Evolutionary conservation across 1,140 invertebrate genomes (phyloP).

Genomic region (Saccostrea echinata): DNA sequence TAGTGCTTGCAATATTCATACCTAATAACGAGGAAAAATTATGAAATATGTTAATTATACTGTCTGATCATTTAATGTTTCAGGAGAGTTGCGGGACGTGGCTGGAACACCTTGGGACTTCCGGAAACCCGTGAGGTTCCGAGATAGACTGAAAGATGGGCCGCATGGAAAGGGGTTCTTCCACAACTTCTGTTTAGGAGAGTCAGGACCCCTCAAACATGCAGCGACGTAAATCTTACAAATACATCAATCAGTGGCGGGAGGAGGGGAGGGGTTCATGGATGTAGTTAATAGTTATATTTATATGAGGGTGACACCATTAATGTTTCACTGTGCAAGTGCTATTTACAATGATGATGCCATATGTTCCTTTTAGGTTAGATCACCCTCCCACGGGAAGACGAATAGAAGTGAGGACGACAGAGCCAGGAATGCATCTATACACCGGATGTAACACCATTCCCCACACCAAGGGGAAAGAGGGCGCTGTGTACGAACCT

Average conservation of each 20-base stretch:
- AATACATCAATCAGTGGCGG: background rate
- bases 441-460: slow-evolving; percentile 87
- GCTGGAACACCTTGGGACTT: slow-evolving; percentile 87
- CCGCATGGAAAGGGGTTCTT: slow-evolving; percentile 84
- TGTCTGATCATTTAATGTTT: background rate
- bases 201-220: slow-evolving; percentile 63
- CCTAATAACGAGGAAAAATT: too few relatives aligned
- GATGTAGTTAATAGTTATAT: too few relatives aligned
- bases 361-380: slow-evolving; percentile 79
- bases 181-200: slow-evolving; percentile 87
- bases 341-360: background rate
- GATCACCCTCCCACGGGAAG: slow-evolving; percentile 87
- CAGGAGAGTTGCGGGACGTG: slow-evolving; percentile 85
- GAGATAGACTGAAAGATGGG: slow-evolving; percentile 69
- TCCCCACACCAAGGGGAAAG: slow-evolving; percentile 87
- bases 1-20: too few relatives aligned
- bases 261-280: too few relatives aligned
- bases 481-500: slow-evolving; percentile 85
- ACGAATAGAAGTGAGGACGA: slow-evolving; percentile 87
- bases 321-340: background rate
- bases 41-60: too few relatives aligned
- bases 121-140: slow-evolving; percentile 82
- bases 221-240: slow-evolving; percentile 68
- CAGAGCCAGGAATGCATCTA: slow-evolving; percentile 94
- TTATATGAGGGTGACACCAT: too few relatives aligned